These are phyloP conservation scores for Deroplatys truncata DNA, from an alignment of 2,888 invertebrate species.

Conservation along the genomic window DNA sequence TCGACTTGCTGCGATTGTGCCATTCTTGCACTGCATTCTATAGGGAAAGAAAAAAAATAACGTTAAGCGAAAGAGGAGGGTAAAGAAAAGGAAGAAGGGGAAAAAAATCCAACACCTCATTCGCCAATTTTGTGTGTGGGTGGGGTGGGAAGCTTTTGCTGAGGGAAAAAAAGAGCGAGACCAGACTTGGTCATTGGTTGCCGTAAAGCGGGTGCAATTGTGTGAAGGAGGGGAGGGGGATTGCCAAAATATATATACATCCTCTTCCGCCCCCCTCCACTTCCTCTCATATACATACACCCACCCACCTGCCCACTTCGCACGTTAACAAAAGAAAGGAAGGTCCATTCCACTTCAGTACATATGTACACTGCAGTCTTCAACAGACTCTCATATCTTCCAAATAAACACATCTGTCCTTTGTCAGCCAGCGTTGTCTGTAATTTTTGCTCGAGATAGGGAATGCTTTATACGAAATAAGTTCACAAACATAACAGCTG, in stretches of 20 bases:
- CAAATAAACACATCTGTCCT: background rate
- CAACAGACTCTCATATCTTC: no score
- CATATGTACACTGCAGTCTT: background rate
- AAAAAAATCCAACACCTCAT: constrained; percentile 21
- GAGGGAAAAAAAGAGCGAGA: background rate
- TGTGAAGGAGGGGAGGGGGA: background rate
- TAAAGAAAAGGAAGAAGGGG: background rate
- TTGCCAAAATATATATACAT: constrained; percentile 6
- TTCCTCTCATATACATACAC: background rate
- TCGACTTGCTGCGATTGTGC: background rate
- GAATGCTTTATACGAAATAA: no score
- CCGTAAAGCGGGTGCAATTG: constrained; percentile 14
- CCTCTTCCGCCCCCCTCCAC: background rate
- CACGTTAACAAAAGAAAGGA: background rate
- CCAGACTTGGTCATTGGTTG: constrained; percentile 13
- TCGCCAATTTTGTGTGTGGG: constrained; percentile 24
- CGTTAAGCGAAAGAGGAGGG: background rate
- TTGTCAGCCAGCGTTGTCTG: background rate
- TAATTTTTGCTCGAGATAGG: no score
- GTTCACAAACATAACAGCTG: no score
- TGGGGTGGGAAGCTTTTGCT: background rate
- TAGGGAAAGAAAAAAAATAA: background rate
- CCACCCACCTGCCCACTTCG: background rate
- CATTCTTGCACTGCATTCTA: background rate
- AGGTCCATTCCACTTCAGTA: background rate